Conservation (phyloP, 2,797 vertebrate species). For the Alauda arvensis region DNA sequence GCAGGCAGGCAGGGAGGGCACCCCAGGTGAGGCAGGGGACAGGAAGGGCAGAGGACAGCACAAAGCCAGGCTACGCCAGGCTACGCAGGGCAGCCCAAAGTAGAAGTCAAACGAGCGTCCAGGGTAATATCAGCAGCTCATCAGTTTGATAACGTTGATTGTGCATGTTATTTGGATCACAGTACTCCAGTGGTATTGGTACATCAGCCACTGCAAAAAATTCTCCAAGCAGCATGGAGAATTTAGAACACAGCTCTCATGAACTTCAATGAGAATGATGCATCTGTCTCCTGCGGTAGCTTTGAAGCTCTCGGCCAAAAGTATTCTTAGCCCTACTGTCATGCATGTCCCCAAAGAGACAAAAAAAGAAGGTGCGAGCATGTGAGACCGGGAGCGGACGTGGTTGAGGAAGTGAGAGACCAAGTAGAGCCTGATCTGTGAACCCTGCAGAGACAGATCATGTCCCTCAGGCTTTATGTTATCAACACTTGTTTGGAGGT, state of each 20-base stretch:
- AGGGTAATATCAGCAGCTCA: neutral
- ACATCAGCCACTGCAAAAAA: slow-evolving; percentile 31
- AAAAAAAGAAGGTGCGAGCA: slow-evolving; percentile 60
- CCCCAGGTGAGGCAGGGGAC: slow-evolving; percentile 22
- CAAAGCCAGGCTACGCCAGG: neutral
- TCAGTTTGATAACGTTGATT: neutral
- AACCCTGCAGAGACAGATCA: slow-evolving; percentile 39
- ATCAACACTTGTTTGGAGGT: slow-evolving; percentile 39
- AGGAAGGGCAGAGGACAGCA: slow-evolving; percentile 16
- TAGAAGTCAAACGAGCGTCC: neutral
- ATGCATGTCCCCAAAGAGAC: slow-evolving; percentile 62
- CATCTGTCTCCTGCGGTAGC: slow-evolving; percentile 56
- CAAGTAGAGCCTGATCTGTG: slow-evolving; percentile 42
- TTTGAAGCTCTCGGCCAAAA: slow-evolving; percentile 60
- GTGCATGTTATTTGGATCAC: neutral
- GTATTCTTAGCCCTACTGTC: slow-evolving; percentile 64
- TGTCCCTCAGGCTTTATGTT: slow-evolving; percentile 48
- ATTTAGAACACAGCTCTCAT: slow-evolving; percentile 45
- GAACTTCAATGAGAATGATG: slow-evolving; percentile 44
- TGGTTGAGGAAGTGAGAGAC: slow-evolving; percentile 62
- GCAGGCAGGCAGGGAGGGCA: slow-evolving; percentile 6
- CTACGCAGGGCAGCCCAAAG: neutral
- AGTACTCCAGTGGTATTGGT: neutral
- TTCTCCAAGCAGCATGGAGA: slow-evolving; percentile 10
- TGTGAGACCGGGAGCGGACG: slow-evolving; percentile 48